Conservation (phyloP, 1,140 invertebrate species). For the Aradophagus sp. region DNA sequence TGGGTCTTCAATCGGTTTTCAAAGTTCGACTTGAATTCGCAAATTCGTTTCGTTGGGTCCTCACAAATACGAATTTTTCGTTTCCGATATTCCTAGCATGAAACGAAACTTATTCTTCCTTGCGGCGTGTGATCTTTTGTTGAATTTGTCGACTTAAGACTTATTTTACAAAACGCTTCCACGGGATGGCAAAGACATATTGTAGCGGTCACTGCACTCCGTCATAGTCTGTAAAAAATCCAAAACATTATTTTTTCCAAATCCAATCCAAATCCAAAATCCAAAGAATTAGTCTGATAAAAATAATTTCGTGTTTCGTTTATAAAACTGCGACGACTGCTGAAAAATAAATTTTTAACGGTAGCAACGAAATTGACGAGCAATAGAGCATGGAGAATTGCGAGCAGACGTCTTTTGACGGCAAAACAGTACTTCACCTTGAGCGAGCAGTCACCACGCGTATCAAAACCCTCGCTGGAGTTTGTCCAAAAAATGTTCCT, state of each 20-base stretch:
- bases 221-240: slow-evolving; percentile 16
- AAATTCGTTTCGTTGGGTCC: too few relatives aligned
- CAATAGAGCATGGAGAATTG: slow-evolving; percentile 8
- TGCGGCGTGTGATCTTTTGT: slow-evolving; percentile 28
- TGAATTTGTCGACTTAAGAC: slow-evolving; percentile 53
- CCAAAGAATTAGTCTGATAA: slow-evolving; percentile 24
- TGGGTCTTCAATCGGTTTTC: too few relatives aligned
- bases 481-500: too few relatives aligned
- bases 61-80: too few relatives aligned
- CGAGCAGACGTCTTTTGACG: slow-evolving; percentile 3
- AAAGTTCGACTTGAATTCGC: too few relatives aligned
- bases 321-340: slow-evolving; percentile 4
- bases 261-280: too few relatives aligned
- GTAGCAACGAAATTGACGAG: slow-evolving; percentile 3
- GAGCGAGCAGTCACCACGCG: too few relatives aligned
- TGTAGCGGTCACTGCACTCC: slow-evolving; percentile 19
- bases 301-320: slow-evolving; percentile 29
- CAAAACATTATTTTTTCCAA: slow-evolving; percentile 26
- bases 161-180: slow-evolving; percentile 45
- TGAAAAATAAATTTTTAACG: slow-evolving; percentile 5
- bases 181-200: slow-evolving; percentile 51
- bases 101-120: slow-evolving; percentile 41
- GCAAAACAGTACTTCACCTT: too few relatives aligned
- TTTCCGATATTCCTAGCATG: slow-evolving; percentile 32
- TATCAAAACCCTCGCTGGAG: too few relatives aligned